Percentiles rank a stretch among this genome's conserved stretches.
Evolutionary conservation across 2,797 vertebrate species (phyloP).

Genomic region (Loris lydekkerianus): DNA sequence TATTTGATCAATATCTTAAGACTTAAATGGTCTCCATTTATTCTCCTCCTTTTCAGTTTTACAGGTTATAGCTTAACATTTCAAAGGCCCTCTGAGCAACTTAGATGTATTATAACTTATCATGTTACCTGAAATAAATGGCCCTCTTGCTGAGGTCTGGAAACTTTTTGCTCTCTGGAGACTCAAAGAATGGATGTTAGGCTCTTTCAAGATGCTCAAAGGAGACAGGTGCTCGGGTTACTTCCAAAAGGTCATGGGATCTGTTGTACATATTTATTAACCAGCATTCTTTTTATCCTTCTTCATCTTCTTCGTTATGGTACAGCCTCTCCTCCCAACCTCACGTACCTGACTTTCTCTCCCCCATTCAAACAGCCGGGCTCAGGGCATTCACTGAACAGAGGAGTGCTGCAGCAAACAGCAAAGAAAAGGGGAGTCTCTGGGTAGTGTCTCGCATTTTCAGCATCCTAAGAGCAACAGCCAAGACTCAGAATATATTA

Average conservation of each 20-base stretch:
- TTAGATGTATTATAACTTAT: neutral
- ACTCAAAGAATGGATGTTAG: neutral
- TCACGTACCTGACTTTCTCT: neutral
- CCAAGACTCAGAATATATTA: neutral
- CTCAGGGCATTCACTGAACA: neutral
- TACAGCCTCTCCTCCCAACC: neutral
- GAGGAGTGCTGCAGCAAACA: neutral
- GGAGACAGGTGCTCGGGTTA: neutral
- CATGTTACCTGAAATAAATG: slow-evolving; percentile 6
- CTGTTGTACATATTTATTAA: neutral
- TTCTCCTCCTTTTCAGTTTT: slow-evolving; percentile 5
- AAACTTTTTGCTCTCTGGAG: neutral
- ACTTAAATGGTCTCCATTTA: neutral
- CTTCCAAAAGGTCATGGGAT: neutral
- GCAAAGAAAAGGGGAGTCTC: neutral
- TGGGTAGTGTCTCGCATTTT: neutral
- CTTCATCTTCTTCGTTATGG: neutral
- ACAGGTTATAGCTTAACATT: slow-evolving; percentile 5
- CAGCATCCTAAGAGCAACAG: neutral
- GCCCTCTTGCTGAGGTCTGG: neutral
- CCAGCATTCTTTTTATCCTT: neutral
- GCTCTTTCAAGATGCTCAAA: neutral
- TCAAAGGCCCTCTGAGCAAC: slow-evolving; percentile 36
- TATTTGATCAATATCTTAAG: slow-evolving; percentile 17
- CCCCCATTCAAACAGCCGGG: neutral